These are phyloP conservation scores for Paelopatides confundens DNA, from an alignment of 53 echinoderm and acorn worm genomes.

Conservation along the genomic window DNA sequence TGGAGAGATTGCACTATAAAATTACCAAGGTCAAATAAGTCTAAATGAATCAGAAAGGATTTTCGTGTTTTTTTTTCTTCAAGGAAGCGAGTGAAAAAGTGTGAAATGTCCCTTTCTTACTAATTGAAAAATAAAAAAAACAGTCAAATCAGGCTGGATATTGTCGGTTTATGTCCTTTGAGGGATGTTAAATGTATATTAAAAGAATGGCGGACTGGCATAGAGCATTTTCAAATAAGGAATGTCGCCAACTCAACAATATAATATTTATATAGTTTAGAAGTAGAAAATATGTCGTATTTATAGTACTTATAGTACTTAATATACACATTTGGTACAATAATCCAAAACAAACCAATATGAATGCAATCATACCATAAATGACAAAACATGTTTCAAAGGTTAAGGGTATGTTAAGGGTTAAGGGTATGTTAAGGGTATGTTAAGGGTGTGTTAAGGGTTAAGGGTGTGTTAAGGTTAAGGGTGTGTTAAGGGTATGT, in stretches of 20 bases:
- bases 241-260: not conserved
- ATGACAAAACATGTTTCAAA: too few species aligned
- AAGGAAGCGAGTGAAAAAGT: not conserved
- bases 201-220: not conserved
- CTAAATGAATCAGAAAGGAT: constrained; percentile 15
- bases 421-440: too few species aligned
- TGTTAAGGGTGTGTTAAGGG: too few species aligned
- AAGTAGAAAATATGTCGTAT: not conserved
- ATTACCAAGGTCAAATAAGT: constrained; percentile 32
- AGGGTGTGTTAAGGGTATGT: too few species aligned
- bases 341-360: too few species aligned
- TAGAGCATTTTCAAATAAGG: not conserved
- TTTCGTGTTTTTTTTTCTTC: not conserved
- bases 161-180: not conserved
- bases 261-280: not conserved
- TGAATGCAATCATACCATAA: too few species aligned
- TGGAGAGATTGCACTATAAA: constrained; percentile 33
- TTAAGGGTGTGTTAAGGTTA: too few species aligned
- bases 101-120: constrained; percentile 21
- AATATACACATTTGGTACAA: too few species aligned
- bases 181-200: not conserved
- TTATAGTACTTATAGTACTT: too few species aligned
- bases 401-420: too few species aligned
- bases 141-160: not conserved
- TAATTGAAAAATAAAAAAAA: not conserved